Percentiles rank a stretch among this genome's conserved stretches.
Conservation (phyloP, 2,888 invertebrate species). For the Volucella zonaria region DNA sequence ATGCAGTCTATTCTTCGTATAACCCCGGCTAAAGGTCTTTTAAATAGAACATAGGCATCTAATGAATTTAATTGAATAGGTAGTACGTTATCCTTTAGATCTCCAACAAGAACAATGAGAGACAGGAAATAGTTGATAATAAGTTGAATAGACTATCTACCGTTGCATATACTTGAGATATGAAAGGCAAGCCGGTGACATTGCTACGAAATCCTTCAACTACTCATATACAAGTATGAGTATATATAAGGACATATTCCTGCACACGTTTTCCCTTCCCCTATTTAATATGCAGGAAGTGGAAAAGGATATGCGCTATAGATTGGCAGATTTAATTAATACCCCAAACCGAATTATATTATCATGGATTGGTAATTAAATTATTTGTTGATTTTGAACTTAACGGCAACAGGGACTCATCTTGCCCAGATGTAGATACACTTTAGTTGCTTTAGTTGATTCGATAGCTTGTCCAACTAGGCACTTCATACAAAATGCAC, state of each 20-base stretch:
- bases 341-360: slow-evolving; percentile 65
- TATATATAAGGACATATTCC: too few species aligned
- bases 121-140: slow-evolving; percentile 40
- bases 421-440: slow-evolving; percentile 40
- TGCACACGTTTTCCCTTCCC: background rate
- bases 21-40: slow-evolving; percentile 11
- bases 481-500: background rate
- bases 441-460: slow-evolving; percentile 3
- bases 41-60: slow-evolving; percentile 4
- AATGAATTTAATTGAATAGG: slow-evolving; percentile 12
- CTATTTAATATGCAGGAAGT: background rate
- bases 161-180: slow-evolving; percentile 30
- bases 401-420: slow-evolving; percentile 57
- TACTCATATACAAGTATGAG: background rate
- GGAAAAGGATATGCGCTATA: slow-evolving; percentile 45
- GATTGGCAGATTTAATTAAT: slow-evolving; percentile 72
- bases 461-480: background rate
- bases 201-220: slow-evolving; percentile 23
- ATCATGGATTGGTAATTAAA: slow-evolving; percentile 72
- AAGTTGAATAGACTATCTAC: slow-evolving; percentile 9
- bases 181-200: slow-evolving; percentile 31
- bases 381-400: slow-evolving; percentile 71
- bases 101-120: background rate
- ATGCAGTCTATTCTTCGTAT: slow-evolving; percentile 14
- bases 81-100: background rate